These are phyloP conservation scores for Rhingia campestris DNA, from an alignment of 2,888 invertebrate species.

Conservation along the genomic window DNA sequence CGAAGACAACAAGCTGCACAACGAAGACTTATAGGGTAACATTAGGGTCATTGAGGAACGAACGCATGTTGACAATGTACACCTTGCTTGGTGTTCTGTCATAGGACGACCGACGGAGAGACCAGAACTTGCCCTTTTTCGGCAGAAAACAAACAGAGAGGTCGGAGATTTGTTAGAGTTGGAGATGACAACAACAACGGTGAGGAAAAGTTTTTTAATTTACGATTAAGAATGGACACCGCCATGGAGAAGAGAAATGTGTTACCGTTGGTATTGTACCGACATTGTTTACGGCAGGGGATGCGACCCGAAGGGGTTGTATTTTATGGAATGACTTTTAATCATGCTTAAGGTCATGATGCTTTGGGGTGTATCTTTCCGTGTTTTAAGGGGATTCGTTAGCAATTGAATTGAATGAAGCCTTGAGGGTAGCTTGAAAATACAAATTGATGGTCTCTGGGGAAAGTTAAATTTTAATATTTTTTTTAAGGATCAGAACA, in stretches of 20 bases:
- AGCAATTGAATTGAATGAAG: neutral
- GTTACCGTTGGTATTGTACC: conserved; percentile 17
- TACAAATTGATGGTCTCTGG: too few relatives aligned
- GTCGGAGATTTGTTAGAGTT: neutral
- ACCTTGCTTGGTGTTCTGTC: conserved; percentile 45
- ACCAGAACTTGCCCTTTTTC: conserved; percentile 13
- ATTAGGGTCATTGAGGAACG: conserved; percentile 65
- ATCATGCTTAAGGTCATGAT: conserved; percentile 44
- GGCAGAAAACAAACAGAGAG: neutral
- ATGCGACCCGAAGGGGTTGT: conserved; percentile 22
- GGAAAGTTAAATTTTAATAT: too few relatives aligned
- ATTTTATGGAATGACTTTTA: conserved; percentile 30
- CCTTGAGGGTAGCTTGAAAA: too few relatives aligned
- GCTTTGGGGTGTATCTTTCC: conserved; percentile 1
- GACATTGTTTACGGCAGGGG: conserved; percentile 26
- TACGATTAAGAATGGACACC: conserved; percentile 27
- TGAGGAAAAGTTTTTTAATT: conserved; percentile 41
- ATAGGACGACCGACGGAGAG: neutral
- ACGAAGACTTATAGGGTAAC: conserved; percentile 51
- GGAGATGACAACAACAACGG: neutral
- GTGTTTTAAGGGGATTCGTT: neutral
- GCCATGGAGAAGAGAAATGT: conserved; percentile 19
- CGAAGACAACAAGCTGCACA: neutral
- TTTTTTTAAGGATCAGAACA: too few relatives aligned
- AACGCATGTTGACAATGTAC: conserved; percentile 55